These are phyloP conservation scores for Channallabes apus DNA, from an alignment of 2,797 vertebrate genomes.

Conservation along the genomic window DNA sequence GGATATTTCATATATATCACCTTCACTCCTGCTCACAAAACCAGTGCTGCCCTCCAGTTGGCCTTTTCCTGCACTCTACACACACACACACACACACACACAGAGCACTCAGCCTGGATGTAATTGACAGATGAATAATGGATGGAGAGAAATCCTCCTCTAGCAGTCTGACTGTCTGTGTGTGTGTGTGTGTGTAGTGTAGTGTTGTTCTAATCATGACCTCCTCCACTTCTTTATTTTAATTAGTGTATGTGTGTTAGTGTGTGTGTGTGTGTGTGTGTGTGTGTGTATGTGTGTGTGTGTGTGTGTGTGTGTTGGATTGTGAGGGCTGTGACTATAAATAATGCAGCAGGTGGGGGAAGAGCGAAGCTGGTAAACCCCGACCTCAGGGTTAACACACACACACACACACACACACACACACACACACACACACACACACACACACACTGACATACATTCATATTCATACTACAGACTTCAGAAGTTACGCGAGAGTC, in stretches of 20 bases:
- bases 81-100: slow-evolving; percentile 36
- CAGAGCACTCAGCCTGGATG: slow-evolving; percentile 66
- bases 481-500: neutral
- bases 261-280: slow-evolving; percentile 11
- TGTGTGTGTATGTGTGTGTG: slow-evolving; percentile 35
- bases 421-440: slow-evolving; percentile 12
- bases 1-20: slow-evolving; percentile 13
- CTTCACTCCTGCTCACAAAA: slow-evolving; percentile 29
- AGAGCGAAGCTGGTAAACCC: slow-evolving; percentile 45
- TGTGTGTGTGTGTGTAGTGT: no score
- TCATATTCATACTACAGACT: neutral
- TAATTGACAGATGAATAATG: slow-evolving; percentile 82
- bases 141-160: slow-evolving; percentile 68
- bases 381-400: slow-evolving; percentile 25
- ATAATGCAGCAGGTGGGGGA: slow-evolving; percentile 74
- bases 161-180: slow-evolving; percentile 69
- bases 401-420: slow-evolving; percentile 4
- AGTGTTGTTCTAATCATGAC: neutral
- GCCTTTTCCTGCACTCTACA: slow-evolving; percentile 25
- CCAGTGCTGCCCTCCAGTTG: slow-evolving; percentile 2
- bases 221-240: neutral
- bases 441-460: neutral
- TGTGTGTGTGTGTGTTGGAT: slow-evolving; percentile 17
- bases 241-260: slow-evolving; percentile 3
- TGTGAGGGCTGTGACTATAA: slow-evolving; percentile 60